Evolutionary conservation across 2,797 vertebrate species (phyloP).

Genomic region (Smutsia temminckii): DNA sequence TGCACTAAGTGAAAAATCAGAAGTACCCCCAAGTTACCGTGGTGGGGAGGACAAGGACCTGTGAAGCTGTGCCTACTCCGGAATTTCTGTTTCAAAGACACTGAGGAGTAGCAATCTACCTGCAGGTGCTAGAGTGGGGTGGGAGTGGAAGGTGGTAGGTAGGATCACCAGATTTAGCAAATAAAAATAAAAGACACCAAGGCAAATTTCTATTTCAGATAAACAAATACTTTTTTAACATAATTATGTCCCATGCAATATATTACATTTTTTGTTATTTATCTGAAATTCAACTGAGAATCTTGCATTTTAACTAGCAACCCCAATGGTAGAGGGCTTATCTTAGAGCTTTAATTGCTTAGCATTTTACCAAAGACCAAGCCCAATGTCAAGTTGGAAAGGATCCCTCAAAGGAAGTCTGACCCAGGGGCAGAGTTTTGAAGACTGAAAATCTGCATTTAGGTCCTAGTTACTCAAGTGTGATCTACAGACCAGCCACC

Average conservation of each 20-base stretch:
- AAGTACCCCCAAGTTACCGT: background rate
- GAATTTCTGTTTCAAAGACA: background rate
- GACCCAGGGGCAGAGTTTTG: background rate
- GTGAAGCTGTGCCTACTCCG: background rate
- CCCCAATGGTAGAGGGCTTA: background rate
- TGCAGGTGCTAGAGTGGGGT: background rate
- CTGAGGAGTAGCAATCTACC: background rate
- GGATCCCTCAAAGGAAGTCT: background rate
- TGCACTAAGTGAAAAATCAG: background rate
- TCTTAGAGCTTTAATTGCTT: background rate
- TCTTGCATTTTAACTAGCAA: background rate
- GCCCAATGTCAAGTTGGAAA: background rate
- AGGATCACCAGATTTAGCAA: background rate
- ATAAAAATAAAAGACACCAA: background rate
- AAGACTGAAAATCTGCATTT: background rate
- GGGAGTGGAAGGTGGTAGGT: background rate
- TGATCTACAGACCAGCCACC: background rate
- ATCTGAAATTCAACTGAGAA: background rate
- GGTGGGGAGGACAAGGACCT: background rate
- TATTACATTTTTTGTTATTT: background rate
- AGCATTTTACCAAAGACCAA: background rate
- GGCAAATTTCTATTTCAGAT: constrained; percentile 19
- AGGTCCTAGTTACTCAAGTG: background rate
- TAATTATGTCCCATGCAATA: background rate
- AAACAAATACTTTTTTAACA: background rate